Percentiles rank a stretch among this genome's conserved stretches.
Evolutionary conservation across 2,797 vertebrate species (phyloP).

Genomic region (Paramormyrops hopkinsi): DNA sequence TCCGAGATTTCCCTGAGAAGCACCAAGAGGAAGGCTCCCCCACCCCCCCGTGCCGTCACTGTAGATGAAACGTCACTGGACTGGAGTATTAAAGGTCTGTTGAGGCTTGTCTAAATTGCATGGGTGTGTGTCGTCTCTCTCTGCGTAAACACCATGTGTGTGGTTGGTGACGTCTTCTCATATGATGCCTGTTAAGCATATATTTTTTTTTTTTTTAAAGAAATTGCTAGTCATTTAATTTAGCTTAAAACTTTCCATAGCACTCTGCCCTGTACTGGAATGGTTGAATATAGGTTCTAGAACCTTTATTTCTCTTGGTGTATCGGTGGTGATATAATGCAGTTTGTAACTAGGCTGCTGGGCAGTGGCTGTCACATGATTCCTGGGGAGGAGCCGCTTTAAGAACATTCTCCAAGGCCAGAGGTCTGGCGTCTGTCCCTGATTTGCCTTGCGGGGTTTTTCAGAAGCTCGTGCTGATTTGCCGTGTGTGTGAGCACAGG

Average conservation of each 20-base stretch:
- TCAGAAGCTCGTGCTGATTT: not conserved
- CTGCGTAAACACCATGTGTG: not conserved
- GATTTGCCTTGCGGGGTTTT: not conserved
- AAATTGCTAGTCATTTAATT: not conserved
- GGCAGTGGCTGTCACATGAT: not conserved
- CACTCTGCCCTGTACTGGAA: not conserved
- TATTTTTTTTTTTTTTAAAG: not conserved
- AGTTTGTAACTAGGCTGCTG: not conserved
- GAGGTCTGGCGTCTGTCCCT: not conserved
- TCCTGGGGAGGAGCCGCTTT: not conserved
- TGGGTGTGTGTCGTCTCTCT: not conserved
- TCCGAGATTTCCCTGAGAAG: slow-evolving; percentile 73
- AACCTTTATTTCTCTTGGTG: not conserved
- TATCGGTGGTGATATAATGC: not conserved
- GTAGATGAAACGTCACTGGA: slow-evolving; percentile 46
- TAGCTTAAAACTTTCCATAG: not conserved
- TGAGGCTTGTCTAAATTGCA: not conserved
- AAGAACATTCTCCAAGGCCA: not conserved
- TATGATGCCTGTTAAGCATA: not conserved
- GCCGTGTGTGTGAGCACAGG: not conserved
- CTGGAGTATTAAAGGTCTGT: slow-evolving; percentile 54
- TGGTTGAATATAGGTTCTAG: not conserved
- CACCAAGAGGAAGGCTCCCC: slow-evolving; percentile 87
- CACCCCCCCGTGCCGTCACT: slow-evolving; percentile 62
- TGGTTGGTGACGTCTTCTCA: not conserved